Evolutionary conservation across 1,140 invertebrate species (phyloP).

Genomic region (Lasioglossum albipes): DNA sequence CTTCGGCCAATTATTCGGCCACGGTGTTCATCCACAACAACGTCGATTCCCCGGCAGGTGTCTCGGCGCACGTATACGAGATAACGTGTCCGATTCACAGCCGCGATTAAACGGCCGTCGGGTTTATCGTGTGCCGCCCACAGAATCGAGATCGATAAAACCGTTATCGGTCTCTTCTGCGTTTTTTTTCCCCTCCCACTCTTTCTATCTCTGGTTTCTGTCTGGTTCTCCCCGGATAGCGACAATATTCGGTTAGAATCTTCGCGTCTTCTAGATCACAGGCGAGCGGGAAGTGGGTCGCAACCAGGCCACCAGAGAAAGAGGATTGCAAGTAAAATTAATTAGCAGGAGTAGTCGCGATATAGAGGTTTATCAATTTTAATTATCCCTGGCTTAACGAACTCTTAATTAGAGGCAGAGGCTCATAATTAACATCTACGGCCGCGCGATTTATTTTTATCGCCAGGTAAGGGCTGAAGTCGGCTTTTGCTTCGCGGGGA

Average conservation of each 20-base stretch:
- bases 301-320: not conserved
- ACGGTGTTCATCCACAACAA: not conserved
- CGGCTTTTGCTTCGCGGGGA: not conserved
- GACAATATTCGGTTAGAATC: too few relatives aligned
- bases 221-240: too few relatives aligned
- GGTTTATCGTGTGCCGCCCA: constrained; percentile 40
- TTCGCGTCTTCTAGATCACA: too few relatives aligned
- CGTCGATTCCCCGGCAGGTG: constrained; percentile 12
- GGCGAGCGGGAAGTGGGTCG: not conserved
- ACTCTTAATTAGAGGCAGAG: constrained; percentile 34
- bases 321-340: constrained; percentile 24
- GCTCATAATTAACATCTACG: constrained; percentile 30
- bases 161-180: not conserved
- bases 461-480: not conserved
- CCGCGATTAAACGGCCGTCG: not conserved
- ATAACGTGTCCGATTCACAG: constrained; percentile 47
- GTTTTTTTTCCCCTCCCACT: not conserved
- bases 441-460: constrained; percentile 33
- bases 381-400: constrained; percentile 42
- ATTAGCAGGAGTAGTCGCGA: constrained; percentile 25
- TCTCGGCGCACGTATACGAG: constrained; percentile 48
- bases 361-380: constrained; percentile 47
- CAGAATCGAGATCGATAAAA: constrained; percentile 7
- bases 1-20: not conserved
- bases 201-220: too few relatives aligned